Evolutionary conservation across 2,113 vertebrate genomes (phyloP).

Genomic region (Monarcha castaneiventris): DNA sequence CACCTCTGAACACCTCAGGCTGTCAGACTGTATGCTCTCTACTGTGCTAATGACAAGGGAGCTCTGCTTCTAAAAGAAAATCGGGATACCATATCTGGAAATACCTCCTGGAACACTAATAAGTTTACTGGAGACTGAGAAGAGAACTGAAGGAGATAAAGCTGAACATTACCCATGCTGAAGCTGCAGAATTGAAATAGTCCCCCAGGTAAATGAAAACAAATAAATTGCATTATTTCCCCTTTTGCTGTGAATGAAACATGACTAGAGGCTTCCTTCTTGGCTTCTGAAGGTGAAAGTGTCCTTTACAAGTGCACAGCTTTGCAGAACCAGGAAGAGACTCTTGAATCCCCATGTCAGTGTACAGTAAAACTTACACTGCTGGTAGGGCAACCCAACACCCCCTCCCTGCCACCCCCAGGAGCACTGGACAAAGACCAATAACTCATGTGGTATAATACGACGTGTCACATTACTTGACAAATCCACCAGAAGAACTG

Average conservation of each 20-base stretch:
- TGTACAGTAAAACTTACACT: neutral
- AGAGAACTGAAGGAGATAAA: neutral
- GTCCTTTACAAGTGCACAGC: neutral
- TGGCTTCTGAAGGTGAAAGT: neutral
- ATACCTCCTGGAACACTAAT: neutral
- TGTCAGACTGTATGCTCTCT: neutral
- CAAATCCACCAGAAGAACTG: neutral
- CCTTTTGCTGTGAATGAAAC: neutral
- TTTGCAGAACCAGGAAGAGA: conserved; percentile 34
- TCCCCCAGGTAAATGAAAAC: neutral
- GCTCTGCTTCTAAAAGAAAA: neutral
- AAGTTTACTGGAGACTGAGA: neutral
- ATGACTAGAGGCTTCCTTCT: neutral
- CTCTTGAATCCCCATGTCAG: neutral
- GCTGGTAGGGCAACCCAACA: neutral
- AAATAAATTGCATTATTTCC: neutral
- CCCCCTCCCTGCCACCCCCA: neutral
- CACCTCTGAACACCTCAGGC: neutral
- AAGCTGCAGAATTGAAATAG: neutral
- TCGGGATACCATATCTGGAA: neutral
- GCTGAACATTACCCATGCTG: neutral
- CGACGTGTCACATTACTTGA: neutral
- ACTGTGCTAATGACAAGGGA: neutral
- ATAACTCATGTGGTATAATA: neutral
- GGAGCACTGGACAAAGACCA: neutral